Evolutionary conservation across 1,140 invertebrate species (phyloP).

Genomic region (Anastrepha obliqua): DNA sequence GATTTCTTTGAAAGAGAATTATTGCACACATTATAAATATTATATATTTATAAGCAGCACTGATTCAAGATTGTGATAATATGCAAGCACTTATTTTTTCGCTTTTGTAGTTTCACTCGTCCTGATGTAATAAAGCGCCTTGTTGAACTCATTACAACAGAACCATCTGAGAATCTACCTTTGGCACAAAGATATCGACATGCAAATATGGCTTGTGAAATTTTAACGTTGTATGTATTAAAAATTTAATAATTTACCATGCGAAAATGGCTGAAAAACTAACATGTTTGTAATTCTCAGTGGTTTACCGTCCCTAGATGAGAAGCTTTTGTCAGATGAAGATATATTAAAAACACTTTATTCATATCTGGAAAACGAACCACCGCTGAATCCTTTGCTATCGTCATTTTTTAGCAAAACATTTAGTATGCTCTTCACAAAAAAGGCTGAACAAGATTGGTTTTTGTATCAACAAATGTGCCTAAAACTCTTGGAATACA

Average conservation of each 20-base stretch:
- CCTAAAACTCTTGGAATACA: conserved; percentile 92
- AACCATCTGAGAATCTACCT: conserved; percentile 86
- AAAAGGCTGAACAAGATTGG: conserved; percentile 87
- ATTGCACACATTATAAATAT: too few species aligned
- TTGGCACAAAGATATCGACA: conserved; percentile 90
- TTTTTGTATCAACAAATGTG: conserved; percentile 92
- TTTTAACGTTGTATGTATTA: conserved; percentile 81
- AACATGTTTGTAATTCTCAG: conserved; percentile 65
- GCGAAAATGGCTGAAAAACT: background rate
- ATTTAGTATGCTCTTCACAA: conserved; percentile 88
- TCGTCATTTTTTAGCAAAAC: conserved; percentile 98
- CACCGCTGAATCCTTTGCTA: conserved; percentile 93
- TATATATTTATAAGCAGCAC: too few species aligned
- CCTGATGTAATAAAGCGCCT: conserved; percentile 90
- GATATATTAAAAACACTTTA: conserved; percentile 89
- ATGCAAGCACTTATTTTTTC: background rate
- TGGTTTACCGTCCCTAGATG: conserved; percentile 89
- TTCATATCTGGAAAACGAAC: conserved; percentile 89
- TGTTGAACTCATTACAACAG: conserved; percentile 88
- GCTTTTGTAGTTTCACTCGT: conserved; percentile 82
- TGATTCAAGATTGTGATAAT: background rate
- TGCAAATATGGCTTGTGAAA: conserved; percentile 94
- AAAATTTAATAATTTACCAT: background rate
- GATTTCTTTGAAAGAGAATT: too few species aligned
- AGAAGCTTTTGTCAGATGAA: conserved; percentile 87